Evolutionary conservation across 2,113 vertebrate genomes (phyloP).

Genomic region (Bambusicola thoracicus): DNA sequence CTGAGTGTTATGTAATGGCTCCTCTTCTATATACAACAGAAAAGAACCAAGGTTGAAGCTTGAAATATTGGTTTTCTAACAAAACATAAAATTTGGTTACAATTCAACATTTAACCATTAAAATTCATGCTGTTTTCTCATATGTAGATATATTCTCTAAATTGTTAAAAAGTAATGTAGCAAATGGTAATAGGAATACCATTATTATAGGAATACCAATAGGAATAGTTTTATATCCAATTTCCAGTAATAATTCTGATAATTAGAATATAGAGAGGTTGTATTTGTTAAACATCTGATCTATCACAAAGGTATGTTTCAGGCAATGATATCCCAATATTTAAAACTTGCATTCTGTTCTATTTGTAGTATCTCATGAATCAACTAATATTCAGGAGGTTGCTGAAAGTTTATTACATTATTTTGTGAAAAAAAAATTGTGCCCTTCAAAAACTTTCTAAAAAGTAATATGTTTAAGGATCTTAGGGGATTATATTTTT

Average conservation of each 20-base stretch:
- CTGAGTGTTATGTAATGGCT: not conserved
- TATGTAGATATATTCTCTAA: not conserved
- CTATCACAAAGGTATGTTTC: not conserved
- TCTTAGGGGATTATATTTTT: not conserved
- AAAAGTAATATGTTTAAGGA: not conserved
- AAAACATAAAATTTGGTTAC: fast-evolving
- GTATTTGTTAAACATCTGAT: not conserved
- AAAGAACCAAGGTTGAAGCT: not conserved
- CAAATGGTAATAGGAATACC: not conserved
- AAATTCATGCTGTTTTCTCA: not conserved
- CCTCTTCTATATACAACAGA: not conserved
- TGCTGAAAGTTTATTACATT: not conserved
- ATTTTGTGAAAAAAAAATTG: not conserved
- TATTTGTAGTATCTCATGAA: not conserved
- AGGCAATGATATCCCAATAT: not conserved
- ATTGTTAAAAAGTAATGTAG: not conserved
- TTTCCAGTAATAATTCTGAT: not conserved
- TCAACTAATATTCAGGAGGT: not conserved
- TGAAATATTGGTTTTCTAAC: not conserved
- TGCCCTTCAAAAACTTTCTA: not conserved
- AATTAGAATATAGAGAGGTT: not conserved
- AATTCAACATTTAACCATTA: not conserved
- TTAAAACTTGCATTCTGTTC: not conserved
- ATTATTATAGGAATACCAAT: too few relatives aligned
- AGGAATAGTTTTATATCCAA: not conserved